phyloP scores from a whole-genome alignment of 1,140 invertebrate genomes.

The Temnothorax curvispinosus region DNA sequence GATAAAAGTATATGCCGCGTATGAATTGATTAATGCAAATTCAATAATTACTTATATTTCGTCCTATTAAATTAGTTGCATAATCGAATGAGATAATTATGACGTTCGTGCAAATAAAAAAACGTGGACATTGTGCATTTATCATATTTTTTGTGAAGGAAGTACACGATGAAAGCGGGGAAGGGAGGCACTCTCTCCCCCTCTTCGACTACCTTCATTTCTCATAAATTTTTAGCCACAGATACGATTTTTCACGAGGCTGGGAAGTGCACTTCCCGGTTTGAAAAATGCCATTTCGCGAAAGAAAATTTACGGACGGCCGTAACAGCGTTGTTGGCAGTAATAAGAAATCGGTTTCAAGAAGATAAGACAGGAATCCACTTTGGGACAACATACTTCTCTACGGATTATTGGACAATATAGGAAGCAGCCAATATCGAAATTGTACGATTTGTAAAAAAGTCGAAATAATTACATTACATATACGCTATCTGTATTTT shows the following conservation, averaged over 20 bases:
- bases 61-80: background rate
- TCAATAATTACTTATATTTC: background rate
- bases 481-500: background rate
- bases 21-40: constrained; percentile 5
- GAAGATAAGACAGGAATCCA: constrained; percentile 37
- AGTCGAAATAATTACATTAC: background rate
- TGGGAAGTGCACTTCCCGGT: constrained; percentile 46
- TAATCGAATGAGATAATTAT: constrained; percentile 11
- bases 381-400: constrained; percentile 12
- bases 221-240: constrained; percentile 54
- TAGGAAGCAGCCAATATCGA: background rate
- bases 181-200: background rate
- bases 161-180: background rate
- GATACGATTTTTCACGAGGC: constrained; percentile 52
- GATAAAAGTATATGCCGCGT: background rate
- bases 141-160: background rate
- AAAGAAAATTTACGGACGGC: constrained; percentile 54
- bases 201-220: constrained; percentile 24
- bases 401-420: background rate
- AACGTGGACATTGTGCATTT: background rate
- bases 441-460: background rate
- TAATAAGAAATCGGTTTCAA: constrained; percentile 40
- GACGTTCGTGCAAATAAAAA: background rate
- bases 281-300: constrained; percentile 56
- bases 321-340: constrained; percentile 23